Base-by-base conservation (phyloP, 2,797 vertebrate species). In the Protonibea diacanthus region DNA sequence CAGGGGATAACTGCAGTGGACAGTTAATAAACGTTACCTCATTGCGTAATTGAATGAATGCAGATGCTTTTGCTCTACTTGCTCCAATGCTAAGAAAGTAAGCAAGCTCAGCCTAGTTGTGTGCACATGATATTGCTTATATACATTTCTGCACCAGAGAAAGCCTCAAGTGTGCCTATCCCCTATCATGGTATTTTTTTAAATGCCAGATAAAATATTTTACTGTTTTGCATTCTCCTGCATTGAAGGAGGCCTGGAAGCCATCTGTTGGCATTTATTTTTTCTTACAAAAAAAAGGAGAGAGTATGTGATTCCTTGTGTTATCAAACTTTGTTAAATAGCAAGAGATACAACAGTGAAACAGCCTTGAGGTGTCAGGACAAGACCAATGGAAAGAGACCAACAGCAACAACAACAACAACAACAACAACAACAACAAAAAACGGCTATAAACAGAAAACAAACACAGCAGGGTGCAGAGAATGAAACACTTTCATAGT, bases 401-500 rank as follows among this genome's bases (percentile, higher is more conserved):
- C 45, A 67, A 73, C 18, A 74, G 42, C 17, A 84, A 74, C 52
- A 82, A 57, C 23, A 40, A 61, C 33, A 33, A 33, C 33, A 33
- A 27, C 25, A 27, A 27, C 20, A 44, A 42, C 27, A 29, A 29
- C 27, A 63, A n/a, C n/a, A n/a, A n/a, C n/a, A n/a, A n/a, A 71
- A 77, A 63, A 60, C 60, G 27, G 55, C 64, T 61, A 78, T 88
- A 83, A 89, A 86, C 20, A 55, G 42, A 73, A 72, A 77, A 83
- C 66, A 81, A 83, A 84, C 85, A 73, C 83, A 90, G 77, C 85
- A 68, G 87, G 74, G 48, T 14, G 17, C 71, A 77, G 78, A 79
- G 65, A 88, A 90, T 86, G 78, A 84, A 87, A 81, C 79, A 85
- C 80, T 75, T 66, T 65, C 78, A 78, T 74, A 81, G 77, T 78